A percentile compares a stretch with the other conserved stretches of the same genome.
Conservation (phyloP, 2,888 invertebrate species). For the Polia nebulosa region DNA sequence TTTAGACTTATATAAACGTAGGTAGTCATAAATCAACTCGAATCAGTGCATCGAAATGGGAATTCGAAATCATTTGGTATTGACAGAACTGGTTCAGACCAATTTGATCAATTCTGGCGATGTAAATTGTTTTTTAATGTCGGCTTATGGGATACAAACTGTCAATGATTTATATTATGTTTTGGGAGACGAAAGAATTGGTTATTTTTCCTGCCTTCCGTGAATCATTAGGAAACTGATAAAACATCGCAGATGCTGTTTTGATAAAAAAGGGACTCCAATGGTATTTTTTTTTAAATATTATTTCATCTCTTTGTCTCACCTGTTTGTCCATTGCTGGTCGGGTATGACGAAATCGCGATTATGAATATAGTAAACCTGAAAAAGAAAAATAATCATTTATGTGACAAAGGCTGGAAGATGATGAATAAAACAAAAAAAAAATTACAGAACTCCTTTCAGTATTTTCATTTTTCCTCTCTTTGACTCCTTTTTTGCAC, state of each 20-base stretch:
- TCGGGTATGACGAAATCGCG: constrained; percentile 44
- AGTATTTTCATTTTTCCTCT: no score
- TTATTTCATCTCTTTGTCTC: neutral
- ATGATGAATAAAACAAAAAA: neutral
- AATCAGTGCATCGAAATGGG: constrained; percentile 23
- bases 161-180: constrained; percentile 6
- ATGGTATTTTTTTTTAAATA: neutral
- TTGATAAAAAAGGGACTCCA: neutral
- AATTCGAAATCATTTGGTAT: constrained; percentile 44
- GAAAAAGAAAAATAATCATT: constrained; percentile 34
- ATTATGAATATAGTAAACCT: constrained; percentile 58
- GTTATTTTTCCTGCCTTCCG: neutral
- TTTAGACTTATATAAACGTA: neutral
- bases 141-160: constrained; percentile 6
- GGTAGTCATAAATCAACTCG: constrained; percentile 20
- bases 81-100: constrained; percentile 47
- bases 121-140: constrained; percentile 34
- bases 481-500: no score
- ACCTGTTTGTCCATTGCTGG: constrained; percentile 64
- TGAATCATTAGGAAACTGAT: neutral
- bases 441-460: neutral
- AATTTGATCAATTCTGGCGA: constrained; percentile 45
- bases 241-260: neutral
- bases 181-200: neutral
- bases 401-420: neutral